phyloP scores from a whole-genome alignment of 2,888 invertebrate genomes.

The Aphrophora alni region DNA sequence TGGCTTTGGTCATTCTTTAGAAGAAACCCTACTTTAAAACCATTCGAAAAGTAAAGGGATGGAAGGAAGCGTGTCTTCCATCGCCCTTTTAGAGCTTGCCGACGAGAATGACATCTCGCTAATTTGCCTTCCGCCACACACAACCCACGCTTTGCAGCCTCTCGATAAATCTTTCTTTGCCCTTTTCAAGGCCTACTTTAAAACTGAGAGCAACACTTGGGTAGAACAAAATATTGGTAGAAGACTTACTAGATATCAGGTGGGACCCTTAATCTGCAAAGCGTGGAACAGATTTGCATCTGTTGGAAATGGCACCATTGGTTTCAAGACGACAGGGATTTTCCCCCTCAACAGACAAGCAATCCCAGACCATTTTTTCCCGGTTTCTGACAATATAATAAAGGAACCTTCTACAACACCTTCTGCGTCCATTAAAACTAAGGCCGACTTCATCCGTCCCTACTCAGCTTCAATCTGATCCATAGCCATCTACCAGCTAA shows the following conservation, averaged over 20 bases:
- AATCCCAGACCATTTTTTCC: slow-evolving; percentile 17
- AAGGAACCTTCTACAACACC: too few species aligned
- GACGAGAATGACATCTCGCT: not conserved
- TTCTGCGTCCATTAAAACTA: too few species aligned
- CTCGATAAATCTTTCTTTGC: not conserved
- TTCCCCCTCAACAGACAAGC: slow-evolving; percentile 11
- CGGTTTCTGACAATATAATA: slow-evolving; percentile 13
- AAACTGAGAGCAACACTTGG: too few species aligned
- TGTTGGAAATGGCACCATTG: slow-evolving; percentile 14
- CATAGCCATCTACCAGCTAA: too few species aligned
- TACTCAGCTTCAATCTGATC: too few species aligned
- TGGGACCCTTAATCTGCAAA: not conserved
- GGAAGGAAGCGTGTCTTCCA: not conserved
- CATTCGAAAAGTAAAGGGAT: too few species aligned
- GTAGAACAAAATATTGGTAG: too few species aligned
- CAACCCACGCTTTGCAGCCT: slow-evolving; percentile 13
- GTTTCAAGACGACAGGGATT: slow-evolving; percentile 15
- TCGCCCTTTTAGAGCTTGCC: not conserved
- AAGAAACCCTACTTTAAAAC: too few species aligned
- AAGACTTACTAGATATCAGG: slow-evolving; percentile 12
- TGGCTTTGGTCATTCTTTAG: too few species aligned
- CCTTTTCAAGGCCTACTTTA: slow-evolving; percentile 3
- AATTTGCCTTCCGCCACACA: slow-evolving; percentile 10
- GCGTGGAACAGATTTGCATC: slow-evolving; percentile 23
- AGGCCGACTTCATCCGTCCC: too few species aligned